Evolutionary conservation across 1,140 invertebrate genomes (phyloP), one percentile per base, ranked within the genome.

Genomic region (Heliothis subflexa): DNA sequence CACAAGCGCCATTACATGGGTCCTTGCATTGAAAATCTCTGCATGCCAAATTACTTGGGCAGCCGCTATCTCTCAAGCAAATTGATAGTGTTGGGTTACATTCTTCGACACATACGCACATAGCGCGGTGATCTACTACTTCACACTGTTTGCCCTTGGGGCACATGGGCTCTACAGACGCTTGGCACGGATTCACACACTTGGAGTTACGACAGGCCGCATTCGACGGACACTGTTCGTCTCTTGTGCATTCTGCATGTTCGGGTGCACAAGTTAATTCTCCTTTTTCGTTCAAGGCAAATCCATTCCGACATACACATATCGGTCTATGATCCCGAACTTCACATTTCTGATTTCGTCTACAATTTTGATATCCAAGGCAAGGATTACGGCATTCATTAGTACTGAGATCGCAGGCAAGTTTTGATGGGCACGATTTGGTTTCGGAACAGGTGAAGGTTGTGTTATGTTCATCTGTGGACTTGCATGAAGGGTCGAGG

Each of bases 21-120:
- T 99, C 97, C 95, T 97, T 96, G 94, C 98, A 99, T 95, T 97
- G 97, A 94, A 97, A 98, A 92, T 98, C 97, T 90, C 97, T 96
- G 95, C 98, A 99, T 78, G 98, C 97, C 90, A 97, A 95, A 86
- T 97, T 96, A 72, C 96, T 95, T 72, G 97, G 97, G 92, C 98
- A 99, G 78, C 98, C 98, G 87, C 96, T 97, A 93, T 99, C 98
- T 93, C 97, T 96, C 82, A 98, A 95, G 90, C 98, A 99, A 91
- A 98, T 98, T 68, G 97, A 98, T 81, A 98, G 95, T 52, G 97
- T 96, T 59, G 98, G 97, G 88, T 97, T 96, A 94, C 98, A 98
- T 92, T 98, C 97, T 90, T 97, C 96, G 82, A 97, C 96, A 93
- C 98, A 99, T 85, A 98, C 96, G 91, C 98, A 98, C 76, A 98